phyloP scores from a whole-genome alignment of 1,140 invertebrate species.

The Belonocnema kinseyi region DNA sequence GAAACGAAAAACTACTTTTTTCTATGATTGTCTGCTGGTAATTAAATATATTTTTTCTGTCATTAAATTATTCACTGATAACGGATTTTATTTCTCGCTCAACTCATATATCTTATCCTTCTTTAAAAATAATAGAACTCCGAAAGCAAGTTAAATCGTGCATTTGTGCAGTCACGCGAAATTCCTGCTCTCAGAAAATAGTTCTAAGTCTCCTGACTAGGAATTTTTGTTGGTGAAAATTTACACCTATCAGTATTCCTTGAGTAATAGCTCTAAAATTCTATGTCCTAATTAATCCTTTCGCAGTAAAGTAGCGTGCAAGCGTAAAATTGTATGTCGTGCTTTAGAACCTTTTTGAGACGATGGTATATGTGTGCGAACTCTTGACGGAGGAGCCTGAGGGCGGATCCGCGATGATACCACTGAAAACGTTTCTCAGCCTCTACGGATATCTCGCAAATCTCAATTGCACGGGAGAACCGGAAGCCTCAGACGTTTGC shows the following conservation, averaged over 20 bases:
- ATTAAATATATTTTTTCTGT: too few species aligned
- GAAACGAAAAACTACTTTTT: too few species aligned
- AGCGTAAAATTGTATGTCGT: conserved; percentile 51
- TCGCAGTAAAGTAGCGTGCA: conserved; percentile 4
- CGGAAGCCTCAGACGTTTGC: conserved; percentile 32
- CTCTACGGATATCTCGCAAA: conserved; percentile 83
- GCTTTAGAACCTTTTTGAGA: conserved; percentile 82
- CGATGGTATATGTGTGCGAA: conserved; percentile 89
- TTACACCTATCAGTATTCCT: conserved; percentile 22
- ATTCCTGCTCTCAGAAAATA: not conserved
- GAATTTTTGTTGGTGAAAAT: conserved; percentile 17
- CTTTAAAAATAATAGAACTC: too few species aligned
- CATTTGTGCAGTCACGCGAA: not conserved
- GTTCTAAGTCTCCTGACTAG: conserved; percentile 27
- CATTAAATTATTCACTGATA: too few species aligned
- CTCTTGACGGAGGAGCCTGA: conserved; percentile 88
- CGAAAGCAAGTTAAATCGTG: too few species aligned
- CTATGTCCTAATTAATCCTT: conserved; percentile 4
- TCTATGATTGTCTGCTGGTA: too few species aligned
- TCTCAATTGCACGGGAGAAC: conserved; percentile 77
- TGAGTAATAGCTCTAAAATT: conserved; percentile 1
- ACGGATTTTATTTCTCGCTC: too few species aligned
- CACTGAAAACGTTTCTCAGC: conserved; percentile 80
- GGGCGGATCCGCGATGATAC: conserved; percentile 85
- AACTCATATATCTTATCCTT: too few species aligned